Base-by-base conservation (phyloP, 1,140 invertebrate species). In the Drosophila parvula region DNA sequence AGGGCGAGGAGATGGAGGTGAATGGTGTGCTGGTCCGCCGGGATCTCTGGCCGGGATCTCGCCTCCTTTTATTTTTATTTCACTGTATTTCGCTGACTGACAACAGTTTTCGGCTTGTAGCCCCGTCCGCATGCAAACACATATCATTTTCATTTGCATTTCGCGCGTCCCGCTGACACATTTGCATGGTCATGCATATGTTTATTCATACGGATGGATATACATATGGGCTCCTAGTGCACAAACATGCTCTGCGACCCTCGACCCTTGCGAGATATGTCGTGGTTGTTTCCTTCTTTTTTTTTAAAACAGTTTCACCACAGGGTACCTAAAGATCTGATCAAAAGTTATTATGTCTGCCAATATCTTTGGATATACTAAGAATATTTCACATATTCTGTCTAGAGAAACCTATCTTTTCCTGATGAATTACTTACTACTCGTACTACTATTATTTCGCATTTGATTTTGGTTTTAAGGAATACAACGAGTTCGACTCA, bases 91-190 rank as follows among this genome's bases (percentile, higher is more conserved):
- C 57, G 30, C 63, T 38, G 50, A 50, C 53, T 67, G 70, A 40
- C 43, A 78, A 47, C 68, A 62, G 74, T 65, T 81, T 82, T 73
- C 57, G 62, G 73, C 76, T 74, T 82, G 74, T 59, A 50, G 45
- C 67, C 41, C 36, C 58, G 60, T 79, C 63, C 68, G 71, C 77
- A 70, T 83, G 70, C 61, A 79, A 86, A 86, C 68, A 73, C 67
- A 71, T 83, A 86, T 86, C 67, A 82, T 82, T 82, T 88, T 79
- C 75, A 88, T 88, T 79, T 88, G 75, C 65, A 71, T 81, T 78
- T 81, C 63, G 56, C 58, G 65, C 67, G 48, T 36, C 48, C 67
- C 65, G 60, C 63, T 67, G 71, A 79, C 82, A 88, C 74, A 77
- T 86, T 77, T 74, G 79, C 82, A 86, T 78, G 74, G 36, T 60